These are phyloP conservation scores for Meda fulgida DNA, from an alignment of 2,797 vertebrate genomes.

Conservation along the genomic window DNA sequence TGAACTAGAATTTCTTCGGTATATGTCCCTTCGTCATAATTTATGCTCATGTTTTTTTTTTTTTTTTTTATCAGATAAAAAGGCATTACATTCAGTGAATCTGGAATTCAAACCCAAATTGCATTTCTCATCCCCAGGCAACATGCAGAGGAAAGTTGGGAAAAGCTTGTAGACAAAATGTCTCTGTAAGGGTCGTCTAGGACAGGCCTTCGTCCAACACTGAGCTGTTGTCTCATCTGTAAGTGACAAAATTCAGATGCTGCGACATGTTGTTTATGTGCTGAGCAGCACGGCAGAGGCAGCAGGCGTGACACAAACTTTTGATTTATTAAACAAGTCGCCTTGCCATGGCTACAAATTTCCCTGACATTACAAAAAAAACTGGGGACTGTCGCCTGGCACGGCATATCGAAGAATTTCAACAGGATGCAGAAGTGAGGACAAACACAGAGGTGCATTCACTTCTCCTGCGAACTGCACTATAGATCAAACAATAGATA, in stretches of 20 bases:
- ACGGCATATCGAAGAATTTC: slow-evolving; percentile 65
- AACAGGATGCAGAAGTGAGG: slow-evolving; percentile 47
- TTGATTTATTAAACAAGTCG: slow-evolving; percentile 77
- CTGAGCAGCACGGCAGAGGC: slow-evolving; percentile 60
- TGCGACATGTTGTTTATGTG: slow-evolving; percentile 67
- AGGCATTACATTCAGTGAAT: not conserved
- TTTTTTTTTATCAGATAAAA: not conserved
- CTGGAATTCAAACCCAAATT: not conserved
- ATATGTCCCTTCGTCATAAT: not conserved
- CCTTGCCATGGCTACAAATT: slow-evolving; percentile 69
- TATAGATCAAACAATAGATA: not conserved
- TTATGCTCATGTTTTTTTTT: no score
- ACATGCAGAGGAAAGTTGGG: not conserved
- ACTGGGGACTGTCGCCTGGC: slow-evolving; percentile 65
- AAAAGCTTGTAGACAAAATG: not conserved
- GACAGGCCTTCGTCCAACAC: slow-evolving; percentile 27
- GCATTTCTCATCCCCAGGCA: not conserved
- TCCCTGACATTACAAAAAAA: slow-evolving; percentile 61
- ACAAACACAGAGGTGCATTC: not conserved
- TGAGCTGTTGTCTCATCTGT: slow-evolving; percentile 64
- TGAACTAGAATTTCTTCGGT: not conserved
- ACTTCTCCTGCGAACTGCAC: not conserved
- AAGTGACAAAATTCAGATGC: slow-evolving; percentile 59
- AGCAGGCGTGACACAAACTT: slow-evolving; percentile 59
- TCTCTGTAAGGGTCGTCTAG: not conserved